Conservation (phyloP, 1,140 invertebrate genomes). For the Sweltsa coloradensis region DNA sequence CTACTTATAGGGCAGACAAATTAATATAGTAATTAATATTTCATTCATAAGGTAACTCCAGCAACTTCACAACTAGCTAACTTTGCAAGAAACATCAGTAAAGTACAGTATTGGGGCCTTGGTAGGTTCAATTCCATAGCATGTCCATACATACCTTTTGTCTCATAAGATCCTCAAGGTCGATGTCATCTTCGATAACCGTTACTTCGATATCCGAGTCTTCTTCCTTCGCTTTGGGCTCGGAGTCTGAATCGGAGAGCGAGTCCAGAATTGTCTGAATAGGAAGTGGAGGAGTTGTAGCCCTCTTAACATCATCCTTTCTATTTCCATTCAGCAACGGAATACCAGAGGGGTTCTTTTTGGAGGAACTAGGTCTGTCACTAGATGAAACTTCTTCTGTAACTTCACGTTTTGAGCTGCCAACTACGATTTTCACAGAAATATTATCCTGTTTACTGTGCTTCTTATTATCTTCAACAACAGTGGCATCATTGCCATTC, state of each 20-base stretch:
- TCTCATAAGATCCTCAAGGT: constrained; percentile 77
- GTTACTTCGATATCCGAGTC: constrained; percentile 61
- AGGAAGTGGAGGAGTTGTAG: constrained; percentile 43
- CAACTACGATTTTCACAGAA: constrained; percentile 17
- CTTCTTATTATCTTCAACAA: too few species aligned
- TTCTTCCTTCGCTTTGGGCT: constrained; percentile 35
- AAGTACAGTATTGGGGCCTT: too few species aligned
- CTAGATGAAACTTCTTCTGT: constrained; percentile 22
- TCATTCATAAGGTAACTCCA: too few species aligned
- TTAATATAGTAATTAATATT: too few species aligned
- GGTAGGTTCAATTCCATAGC: too few species aligned
- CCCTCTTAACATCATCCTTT: constrained; percentile 27
- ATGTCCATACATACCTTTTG: too few species aligned
- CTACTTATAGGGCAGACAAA: too few species aligned
- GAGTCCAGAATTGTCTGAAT: constrained; percentile 22
- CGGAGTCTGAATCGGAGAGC: neutral
- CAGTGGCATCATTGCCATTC: constrained; percentile 9
- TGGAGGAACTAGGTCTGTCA: neutral
- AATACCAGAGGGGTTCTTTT: neutral
- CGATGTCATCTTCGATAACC: constrained; percentile 72
- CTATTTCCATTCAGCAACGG: neutral
- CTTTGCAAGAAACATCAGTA: too few species aligned
- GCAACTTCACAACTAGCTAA: too few species aligned
- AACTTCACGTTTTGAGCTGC: constrained; percentile 27
- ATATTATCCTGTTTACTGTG: constrained; percentile 16